Evolutionary conservation across 2,888 invertebrate species (phyloP), one percentile per base, ranked within the genome.

Genomic region (Mythimna loreyi): DNA sequence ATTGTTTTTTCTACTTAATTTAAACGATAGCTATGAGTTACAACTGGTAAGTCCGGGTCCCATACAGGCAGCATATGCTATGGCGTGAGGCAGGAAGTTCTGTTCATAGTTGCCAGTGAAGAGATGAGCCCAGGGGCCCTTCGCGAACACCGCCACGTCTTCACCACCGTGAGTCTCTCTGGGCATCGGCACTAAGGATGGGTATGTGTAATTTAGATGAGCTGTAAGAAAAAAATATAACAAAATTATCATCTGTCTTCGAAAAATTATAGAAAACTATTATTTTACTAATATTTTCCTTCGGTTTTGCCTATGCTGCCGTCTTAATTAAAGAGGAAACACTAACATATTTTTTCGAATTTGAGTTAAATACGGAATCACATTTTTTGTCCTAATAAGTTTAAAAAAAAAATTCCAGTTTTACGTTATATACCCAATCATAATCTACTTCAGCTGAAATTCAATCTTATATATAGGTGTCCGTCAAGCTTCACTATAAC

Each of bases 61-160:
- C 6, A 98, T 96, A 79, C 98, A 98, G 0, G 97, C 93, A 0
- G 98, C 98, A 83, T 96, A 98, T 0, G 96, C 97, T 87, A 97
- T 97, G 13, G 97, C 97, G 85, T 98, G 97, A 0, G 98, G 98
- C 55, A 98, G 97, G 84, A 96, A 97, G 89, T 97, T 97, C 91
- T 98, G 98, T 85, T 98, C 98, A 83, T 97, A 97, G 66, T 97
- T 97, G 0, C 98, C 98, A 0, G 97, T 97, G 87, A 98, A 98
- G 1, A 98, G 94, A 87, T 98, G 98, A 0, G 98, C 94, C 97
- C 97, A 97, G 1, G 98, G 98, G 28, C 97, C 98, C 16, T 92
- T 93, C 0, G 98, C 98, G 90, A 97, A 98, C 0, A 98, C 97
- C 0, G 97, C 97, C 0, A 98, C 98, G 89, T 98, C 98, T 75